Conservation (phyloP, 2,797 vertebrate genomes). For the Sparidentex hasta region DNA sequence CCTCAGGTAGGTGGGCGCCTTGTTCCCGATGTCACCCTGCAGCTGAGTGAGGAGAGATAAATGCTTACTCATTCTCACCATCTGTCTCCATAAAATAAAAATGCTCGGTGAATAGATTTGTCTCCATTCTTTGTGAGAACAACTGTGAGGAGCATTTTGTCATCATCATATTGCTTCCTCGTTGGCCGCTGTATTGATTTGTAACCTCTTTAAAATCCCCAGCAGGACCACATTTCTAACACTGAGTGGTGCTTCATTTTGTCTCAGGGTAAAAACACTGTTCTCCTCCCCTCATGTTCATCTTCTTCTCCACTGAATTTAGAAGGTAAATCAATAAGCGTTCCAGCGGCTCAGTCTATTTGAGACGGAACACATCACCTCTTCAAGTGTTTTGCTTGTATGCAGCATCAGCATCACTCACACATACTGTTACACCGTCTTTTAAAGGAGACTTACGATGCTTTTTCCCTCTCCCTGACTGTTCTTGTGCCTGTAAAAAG, state of each 20-base stretch:
- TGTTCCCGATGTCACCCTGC: slow-evolving; percentile 71
- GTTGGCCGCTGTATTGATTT: slow-evolving; percentile 23
- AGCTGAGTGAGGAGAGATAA: slow-evolving; percentile 53
- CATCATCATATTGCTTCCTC: slow-evolving; percentile 28
- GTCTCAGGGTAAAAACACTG: slow-evolving; percentile 35
- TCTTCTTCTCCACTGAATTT: slow-evolving; percentile 31
- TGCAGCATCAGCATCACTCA: not conserved
- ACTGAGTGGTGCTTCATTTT: slow-evolving; percentile 25
- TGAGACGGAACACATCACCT: not conserved
- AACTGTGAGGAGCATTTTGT: slow-evolving; percentile 25
- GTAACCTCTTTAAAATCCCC: slow-evolving; percentile 28
- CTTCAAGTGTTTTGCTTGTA: not conserved
- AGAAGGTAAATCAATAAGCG: slow-evolving; percentile 42
- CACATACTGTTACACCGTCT: not conserved
- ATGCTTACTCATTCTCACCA: not conserved
- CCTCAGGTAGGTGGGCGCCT: slow-evolving; percentile 76
- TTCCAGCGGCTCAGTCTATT: not conserved
- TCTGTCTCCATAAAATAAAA: slow-evolving; percentile 30
- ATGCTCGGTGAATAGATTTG: not conserved
- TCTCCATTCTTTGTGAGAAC: slow-evolving; percentile 1
- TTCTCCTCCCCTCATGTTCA: slow-evolving; percentile 11
- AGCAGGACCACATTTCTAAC: slow-evolving; percentile 6
- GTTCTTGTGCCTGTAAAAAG: too few relatives aligned
- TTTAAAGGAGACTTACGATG: not conserved
- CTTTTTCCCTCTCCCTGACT: too few relatives aligned